Evolutionary conservation across 2,113 vertebrate species (phyloP), one percentile per base, ranked within the genome.

Genomic region (Oryzias curvinotus): DNA sequence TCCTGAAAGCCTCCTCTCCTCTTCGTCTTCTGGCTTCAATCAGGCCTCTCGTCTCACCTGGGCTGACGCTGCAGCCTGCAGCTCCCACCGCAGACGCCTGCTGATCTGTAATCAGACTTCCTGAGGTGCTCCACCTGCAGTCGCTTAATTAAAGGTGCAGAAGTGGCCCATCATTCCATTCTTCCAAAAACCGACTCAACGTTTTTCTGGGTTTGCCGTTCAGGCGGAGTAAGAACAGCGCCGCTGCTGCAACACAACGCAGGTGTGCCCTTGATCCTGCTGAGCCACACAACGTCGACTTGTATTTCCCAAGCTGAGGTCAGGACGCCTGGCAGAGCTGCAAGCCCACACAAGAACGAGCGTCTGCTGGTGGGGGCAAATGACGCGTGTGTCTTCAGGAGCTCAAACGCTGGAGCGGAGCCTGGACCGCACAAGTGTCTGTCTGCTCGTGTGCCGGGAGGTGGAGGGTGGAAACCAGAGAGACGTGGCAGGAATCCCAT

Each of bases 291-390:
- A 46, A 53, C 26, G 52, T 18, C 61, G 56, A 49, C 52, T 45
- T 65, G 28, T 25, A 5, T 71, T 78, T 78, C 70, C 65, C 73
- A 75, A 66, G 65, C 56, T 16, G 58, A 49, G 78, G 82, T 77
- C 75, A 71, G 59, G 23, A 28, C 16, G 44, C 64, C 48, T 79
- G 82, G 67, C 78, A 64, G 55, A 1, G 57, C 59, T 15, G 63
- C 80, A 79, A 89, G 90, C 91, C 90, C 91, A 92, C 86, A 90
- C 91, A 91, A 73, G 72, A 71, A 62, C 66, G 43, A 19, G 1
- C 14, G 23, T 44, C 60, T 63, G 71, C 57, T 8, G 77, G 52
- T 84, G 85, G 72, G 89, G 64, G 77, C 78, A 90, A 78, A 92
- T 85, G 83, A 91, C 85, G 72, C 91, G 86, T 87, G 78, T 84